Conservation (phyloP, 2,113 vertebrate genomes). For the Potamarius usumacintae region DNA sequence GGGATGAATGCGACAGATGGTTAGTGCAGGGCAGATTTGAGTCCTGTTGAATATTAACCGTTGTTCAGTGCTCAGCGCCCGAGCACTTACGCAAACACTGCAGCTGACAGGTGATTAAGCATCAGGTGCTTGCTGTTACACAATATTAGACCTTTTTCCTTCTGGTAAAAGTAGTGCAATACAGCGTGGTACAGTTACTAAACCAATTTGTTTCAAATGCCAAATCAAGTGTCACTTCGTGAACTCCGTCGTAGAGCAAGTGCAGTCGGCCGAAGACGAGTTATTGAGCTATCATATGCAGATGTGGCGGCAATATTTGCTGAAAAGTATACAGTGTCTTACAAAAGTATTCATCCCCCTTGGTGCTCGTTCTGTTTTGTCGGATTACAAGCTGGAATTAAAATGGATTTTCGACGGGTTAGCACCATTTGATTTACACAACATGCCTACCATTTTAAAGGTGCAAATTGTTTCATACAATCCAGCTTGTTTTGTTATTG, state of each 20-base stretch:
- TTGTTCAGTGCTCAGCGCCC: conserved; percentile 19
- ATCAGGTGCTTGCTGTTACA: background rate
- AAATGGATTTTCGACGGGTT: too few species aligned
- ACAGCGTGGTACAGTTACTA: background rate
- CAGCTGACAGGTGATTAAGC: conserved; percentile 26
- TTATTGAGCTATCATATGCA: too few species aligned
- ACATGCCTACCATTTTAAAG: too few species aligned
- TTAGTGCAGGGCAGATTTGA: conserved; percentile 17
- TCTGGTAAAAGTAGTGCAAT: background rate
- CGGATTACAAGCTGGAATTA: too few species aligned
- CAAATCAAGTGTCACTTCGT: too few species aligned
- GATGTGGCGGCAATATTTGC: too few species aligned
- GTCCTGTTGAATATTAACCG: conserved; percentile 44
- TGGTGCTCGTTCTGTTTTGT: too few species aligned
- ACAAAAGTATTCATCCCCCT: too few species aligned
- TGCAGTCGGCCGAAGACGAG: too few species aligned
- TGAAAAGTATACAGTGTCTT: too few species aligned
- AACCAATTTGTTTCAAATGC: background rate
- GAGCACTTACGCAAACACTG: conserved; percentile 14
- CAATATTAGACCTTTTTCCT: background rate
- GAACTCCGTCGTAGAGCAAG: too few species aligned
- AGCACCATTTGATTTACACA: too few species aligned
- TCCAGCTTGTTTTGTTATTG: background rate
- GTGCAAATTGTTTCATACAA: background rate
- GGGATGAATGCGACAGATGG: conserved; percentile 39